Base-by-base conservation (phyloP, 2,113 vertebrate species). In the Panthera uncia region DNA sequence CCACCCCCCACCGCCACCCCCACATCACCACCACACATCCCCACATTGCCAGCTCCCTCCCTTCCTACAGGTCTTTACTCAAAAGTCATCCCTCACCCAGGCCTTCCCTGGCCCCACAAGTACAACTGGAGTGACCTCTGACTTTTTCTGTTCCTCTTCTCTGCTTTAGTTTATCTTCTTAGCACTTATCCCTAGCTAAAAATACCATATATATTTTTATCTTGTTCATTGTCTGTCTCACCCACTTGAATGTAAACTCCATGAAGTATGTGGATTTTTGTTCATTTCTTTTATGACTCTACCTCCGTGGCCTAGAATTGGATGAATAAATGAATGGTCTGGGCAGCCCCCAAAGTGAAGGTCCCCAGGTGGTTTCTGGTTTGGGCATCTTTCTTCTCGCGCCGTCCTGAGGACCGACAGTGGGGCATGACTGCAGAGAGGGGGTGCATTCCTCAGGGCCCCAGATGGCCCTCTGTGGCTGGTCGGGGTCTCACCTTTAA, bases 311-410 rank as follows among this genome's bases (percentile, higher is more conserved):
- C 29, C 38, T 36, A 19, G 50, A 84, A 29, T 0, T 16, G 23
- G 12, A 7, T 2, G 33, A 66, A 61, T 23, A 27, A 27, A 69
- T n/a, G 45, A 45, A 25, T 15, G 19, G 63, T 27, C 48, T 1
- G 7, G 31, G 12, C 14, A 6, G 41, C 2, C 33, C 16, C 45
- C 19, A 0, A 52, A 50, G 31, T 6, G 12, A 66, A 66, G 38
- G 13, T 15, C 18, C 11, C 19, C 6, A 2, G 33, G 31, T 1
- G 6, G 38, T n/a, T 68, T 73, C 50, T 0, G 0, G 8, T 52
- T 29, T 66, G 79, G 73, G 79, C 0, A 0, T 15, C 79, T 85
- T 31, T 65, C 71, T n/a, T 61, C 63, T 57, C 16, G 6, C 8
- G 21, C 7, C 12, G 1, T 33, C 19, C 38, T 0, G 1, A 27